Percentiles rank a stretch among this genome's conserved stretches.
Conservation (phyloP, 2,113 vertebrate species). For the Genyomyrus donnyi region DNA sequence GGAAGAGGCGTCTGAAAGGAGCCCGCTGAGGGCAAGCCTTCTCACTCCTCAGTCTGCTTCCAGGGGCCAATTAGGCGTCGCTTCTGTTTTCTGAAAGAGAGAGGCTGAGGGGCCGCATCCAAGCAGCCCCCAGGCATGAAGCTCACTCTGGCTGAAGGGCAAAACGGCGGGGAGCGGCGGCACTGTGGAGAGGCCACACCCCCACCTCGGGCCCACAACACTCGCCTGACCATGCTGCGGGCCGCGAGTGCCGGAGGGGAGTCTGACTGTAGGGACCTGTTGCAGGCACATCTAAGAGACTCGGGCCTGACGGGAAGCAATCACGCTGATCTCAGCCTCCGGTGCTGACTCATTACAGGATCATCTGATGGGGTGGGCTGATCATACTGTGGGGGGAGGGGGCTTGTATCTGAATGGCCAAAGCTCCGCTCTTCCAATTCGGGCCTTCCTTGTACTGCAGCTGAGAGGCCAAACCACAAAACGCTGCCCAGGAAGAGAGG, state of each 20-base stretch:
- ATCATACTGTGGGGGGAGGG: neutral
- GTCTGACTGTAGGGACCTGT: neutral
- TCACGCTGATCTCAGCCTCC: slow-evolving; percentile 8
- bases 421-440: neutral
- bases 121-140: neutral
- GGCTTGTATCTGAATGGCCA: neutral
- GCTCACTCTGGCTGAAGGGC: neutral
- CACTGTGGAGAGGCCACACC: neutral
- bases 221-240: neutral
- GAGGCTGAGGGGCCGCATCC: neutral
- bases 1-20: neutral
- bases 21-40: neutral
- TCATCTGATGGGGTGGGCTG: slow-evolving; percentile 31
- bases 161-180: too few relatives aligned
- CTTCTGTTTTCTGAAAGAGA: neutral
- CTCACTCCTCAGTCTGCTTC: neutral
- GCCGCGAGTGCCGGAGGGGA: neutral
- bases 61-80: neutral
- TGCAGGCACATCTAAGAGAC: slow-evolving; percentile 11
- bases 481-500: neutral
- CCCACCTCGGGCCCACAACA: neutral
- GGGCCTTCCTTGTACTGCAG: neutral
- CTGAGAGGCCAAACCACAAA: neutral
- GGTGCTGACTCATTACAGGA: slow-evolving; percentile 55
- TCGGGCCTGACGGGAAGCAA: slow-evolving; percentile 21